Evolutionary conservation across 2,113 vertebrate genomes (phyloP).

Genomic region (Malurus melanocephalus): DNA sequence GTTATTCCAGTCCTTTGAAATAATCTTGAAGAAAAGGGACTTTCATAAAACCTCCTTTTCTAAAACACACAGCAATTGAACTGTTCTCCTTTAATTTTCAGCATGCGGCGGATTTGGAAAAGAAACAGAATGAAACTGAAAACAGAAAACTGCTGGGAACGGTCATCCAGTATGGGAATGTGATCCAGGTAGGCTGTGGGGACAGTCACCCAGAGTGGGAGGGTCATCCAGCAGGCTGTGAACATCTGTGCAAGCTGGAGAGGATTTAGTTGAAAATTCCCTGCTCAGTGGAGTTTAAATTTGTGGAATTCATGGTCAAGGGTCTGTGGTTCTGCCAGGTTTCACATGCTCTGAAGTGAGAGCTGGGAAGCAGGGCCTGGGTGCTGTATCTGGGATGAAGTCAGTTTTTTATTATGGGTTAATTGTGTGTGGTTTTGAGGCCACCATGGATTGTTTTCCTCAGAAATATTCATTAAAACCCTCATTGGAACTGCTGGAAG

Average conservation of each 20-base stretch:
- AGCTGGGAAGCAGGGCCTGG: background rate
- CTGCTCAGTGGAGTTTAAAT: background rate
- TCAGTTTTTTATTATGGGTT: background rate
- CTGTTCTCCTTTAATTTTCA: constrained; percentile 55
- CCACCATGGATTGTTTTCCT: background rate
- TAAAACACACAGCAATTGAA: background rate
- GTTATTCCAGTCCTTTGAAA: background rate
- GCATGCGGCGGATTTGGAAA: constrained; percentile 96
- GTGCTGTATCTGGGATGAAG: rapidly evolving
- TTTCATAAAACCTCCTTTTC: background rate
- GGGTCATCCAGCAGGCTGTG: constrained; percentile 37
- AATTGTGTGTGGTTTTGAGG: background rate
- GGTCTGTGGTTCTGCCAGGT: background rate
- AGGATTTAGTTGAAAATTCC: background rate
- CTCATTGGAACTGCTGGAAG: background rate
- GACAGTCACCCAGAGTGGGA: background rate
- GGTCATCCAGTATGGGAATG: constrained; percentile 47
- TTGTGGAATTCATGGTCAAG: background rate
- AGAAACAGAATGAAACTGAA: constrained; percentile 98
- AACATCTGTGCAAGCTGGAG: background rate
- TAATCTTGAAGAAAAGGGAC: background rate
- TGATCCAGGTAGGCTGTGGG: background rate
- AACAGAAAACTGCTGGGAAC: constrained; percentile 95
- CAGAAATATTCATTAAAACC: background rate
- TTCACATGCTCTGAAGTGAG: background rate